A percentile compares a stretch with the other conserved stretches of the same genome.
Conservation (phyloP, 2,797 vertebrate genomes). For the Acridotheres tristis region DNA sequence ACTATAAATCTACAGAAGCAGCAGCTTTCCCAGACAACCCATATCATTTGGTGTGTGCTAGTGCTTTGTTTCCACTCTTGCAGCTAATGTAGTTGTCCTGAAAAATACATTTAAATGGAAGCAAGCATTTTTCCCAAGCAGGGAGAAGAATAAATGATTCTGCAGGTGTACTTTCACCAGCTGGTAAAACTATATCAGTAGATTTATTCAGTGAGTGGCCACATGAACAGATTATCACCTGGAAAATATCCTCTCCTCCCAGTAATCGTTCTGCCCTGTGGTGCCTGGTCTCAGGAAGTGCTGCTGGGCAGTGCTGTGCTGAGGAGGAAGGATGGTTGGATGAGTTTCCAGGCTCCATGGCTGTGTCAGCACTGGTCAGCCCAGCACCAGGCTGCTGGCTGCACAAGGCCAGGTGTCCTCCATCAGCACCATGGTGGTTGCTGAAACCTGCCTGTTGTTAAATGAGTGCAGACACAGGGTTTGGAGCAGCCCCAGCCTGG, state of each 20-base stretch:
- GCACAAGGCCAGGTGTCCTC: neutral
- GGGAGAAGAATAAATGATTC: constrained; percentile 19
- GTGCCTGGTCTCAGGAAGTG: neutral
- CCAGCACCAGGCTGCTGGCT: neutral
- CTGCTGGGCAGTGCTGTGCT: accelerated
- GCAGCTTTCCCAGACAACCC: neutral
- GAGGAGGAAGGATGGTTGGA: neutral
- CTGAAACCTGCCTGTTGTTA: accelerated
- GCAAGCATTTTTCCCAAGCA: neutral
- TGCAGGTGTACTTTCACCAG: constrained; percentile 5
- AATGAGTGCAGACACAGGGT: accelerated
- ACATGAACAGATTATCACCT: neutral
- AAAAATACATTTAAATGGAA: constrained; percentile 16
- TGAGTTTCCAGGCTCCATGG: neutral
- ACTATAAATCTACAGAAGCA: neutral
- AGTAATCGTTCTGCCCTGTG: accelerated
- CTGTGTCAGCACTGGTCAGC: neutral
- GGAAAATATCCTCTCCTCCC: neutral
- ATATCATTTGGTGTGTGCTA: neutral
- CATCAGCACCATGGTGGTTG: neutral
- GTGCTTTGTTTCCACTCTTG: neutral
- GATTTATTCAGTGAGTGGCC: neutral
- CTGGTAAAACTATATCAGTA: constrained; percentile 15
- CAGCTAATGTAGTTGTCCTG: neutral
- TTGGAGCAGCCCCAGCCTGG: neutral